Percentiles rank a stretch among this genome's conserved stretches.
These are phyloP conservation scores for Saturnia japonica DNA, from an alignment of 2,888 invertebrate species.

Conservation along the genomic window DNA sequence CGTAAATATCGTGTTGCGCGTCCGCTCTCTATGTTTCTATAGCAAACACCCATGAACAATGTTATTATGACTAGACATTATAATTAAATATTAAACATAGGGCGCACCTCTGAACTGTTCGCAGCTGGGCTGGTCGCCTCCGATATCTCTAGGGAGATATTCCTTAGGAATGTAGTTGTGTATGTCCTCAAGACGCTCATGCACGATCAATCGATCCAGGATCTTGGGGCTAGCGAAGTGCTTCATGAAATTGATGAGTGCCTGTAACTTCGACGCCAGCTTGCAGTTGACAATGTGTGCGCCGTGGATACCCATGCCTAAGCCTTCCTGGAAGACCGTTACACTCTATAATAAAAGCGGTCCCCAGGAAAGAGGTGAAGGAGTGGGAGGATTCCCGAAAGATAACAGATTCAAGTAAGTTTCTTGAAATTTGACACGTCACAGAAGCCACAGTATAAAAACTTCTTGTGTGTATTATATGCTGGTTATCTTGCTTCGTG, in stretches of 20 bases:
- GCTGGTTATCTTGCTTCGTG: too few relatives aligned
- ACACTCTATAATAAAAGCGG: neutral
- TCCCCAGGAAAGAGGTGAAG: too few relatives aligned
- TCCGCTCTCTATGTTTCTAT: neutral
- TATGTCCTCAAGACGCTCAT: constrained; percentile 15
- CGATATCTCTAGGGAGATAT: constrained; percentile 26
- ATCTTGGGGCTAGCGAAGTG: neutral
- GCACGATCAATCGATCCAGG: neutral
- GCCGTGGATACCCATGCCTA: neutral
- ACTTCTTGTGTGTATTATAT: too few relatives aligned
- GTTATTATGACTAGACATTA: neutral
- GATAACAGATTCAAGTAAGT: neutral
- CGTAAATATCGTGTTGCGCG: too few relatives aligned
- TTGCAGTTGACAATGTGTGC: neutral
- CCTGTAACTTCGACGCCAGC: constrained; percentile 1
- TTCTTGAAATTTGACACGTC: too few relatives aligned
- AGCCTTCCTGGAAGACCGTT: neutral
- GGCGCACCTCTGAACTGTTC: constrained; percentile 21
- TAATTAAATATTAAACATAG: neutral
- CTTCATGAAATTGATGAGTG: neutral
- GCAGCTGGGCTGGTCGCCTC: constrained; percentile 22
- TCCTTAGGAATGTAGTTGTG: constrained; percentile 25
- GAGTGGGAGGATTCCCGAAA: neutral
- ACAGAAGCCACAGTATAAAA: too few relatives aligned
- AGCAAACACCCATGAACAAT: neutral